Evolutionary conservation across 1,140 invertebrate species (phyloP).

Genomic region (Orchestia grillus): DNA sequence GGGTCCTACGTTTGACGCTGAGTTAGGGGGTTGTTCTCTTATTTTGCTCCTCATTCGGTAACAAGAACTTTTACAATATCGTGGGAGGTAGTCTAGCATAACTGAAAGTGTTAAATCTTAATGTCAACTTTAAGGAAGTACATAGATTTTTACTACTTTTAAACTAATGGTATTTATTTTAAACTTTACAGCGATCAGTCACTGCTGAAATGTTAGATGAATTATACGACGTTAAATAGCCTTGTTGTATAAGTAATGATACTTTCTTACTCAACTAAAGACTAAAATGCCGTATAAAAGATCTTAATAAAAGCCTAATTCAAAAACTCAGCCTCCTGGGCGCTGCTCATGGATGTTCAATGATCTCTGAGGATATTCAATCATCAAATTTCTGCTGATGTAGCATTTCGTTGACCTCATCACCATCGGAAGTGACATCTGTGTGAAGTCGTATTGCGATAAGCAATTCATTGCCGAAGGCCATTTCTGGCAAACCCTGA

Average conservation of each 20-base stretch:
- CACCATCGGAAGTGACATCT: not conserved
- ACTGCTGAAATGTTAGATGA: not conserved
- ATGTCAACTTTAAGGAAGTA: not conserved
- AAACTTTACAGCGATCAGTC: not conserved
- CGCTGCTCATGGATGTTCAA: not conserved
- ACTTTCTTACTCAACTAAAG: not conserved
- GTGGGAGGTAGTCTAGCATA: not conserved
- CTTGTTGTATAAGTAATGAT: not conserved
- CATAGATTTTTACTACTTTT: not conserved
- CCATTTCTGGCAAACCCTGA: not conserved
- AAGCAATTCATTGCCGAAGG: not conserved
- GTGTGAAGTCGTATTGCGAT: not conserved
- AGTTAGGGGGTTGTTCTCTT: not conserved
- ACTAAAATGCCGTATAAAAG: not conserved
- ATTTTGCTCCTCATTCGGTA: not conserved
- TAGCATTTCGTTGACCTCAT: not conserved
- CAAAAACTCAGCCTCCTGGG: not conserved
- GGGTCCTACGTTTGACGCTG: not conserved
- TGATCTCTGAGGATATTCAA: not conserved
- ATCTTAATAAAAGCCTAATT: not conserved
- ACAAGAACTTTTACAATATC: not conserved
- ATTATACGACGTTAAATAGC: not conserved
- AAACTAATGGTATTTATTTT: not conserved
- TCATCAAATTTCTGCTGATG: not conserved
- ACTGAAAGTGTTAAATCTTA: not conserved